A percentile compares a stretch with the other conserved stretches of the same genome.
phyloP scores from a whole-genome alignment of 2,113 vertebrate species.

The Notothenia rossii region DNA sequence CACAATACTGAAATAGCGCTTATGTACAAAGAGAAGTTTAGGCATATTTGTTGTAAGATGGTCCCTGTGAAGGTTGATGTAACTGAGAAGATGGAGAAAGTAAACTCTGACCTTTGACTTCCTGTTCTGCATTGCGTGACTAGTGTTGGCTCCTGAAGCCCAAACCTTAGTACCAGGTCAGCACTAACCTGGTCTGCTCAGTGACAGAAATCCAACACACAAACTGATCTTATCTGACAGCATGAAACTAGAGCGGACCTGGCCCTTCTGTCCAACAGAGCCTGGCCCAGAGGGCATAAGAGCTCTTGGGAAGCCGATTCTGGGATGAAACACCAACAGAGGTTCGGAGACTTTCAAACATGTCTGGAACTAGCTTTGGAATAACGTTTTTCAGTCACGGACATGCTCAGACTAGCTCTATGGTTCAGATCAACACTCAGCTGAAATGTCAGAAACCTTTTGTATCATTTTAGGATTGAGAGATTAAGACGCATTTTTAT shows the following conservation, averaged over 20 bases:
- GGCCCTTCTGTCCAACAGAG: constrained; percentile 59
- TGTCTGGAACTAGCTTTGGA: constrained; percentile 58
- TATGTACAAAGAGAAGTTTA: background rate
- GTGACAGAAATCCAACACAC: constrained; percentile 71
- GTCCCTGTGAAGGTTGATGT: constrained; percentile 19
- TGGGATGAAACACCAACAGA: constrained; percentile 54
- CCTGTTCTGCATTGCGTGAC: constrained; percentile 74
- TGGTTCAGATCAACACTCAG: constrained; percentile 6
- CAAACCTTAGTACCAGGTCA: constrained; percentile 46
- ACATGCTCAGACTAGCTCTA: constrained; percentile 17
- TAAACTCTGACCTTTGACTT: constrained; percentile 69
- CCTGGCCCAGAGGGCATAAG: constrained; percentile 59
- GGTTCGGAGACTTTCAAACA: constrained; percentile 46
- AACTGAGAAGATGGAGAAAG: constrained; percentile 57
- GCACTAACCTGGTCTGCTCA: constrained; percentile 48
- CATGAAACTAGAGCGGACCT: constrained; percentile 72
- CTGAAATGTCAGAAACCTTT: constrained; percentile 1
- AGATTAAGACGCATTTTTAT: background rate
- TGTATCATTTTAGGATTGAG: background rate
- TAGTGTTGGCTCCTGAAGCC: constrained; percentile 56
- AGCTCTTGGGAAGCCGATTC: constrained; percentile 42
- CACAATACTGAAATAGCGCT: background rate
- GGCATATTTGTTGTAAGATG: constrained; percentile 17
- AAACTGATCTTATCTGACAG: constrained; percentile 76
- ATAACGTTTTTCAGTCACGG: constrained; percentile 67